Evolutionary conservation across 2,113 vertebrate genomes (phyloP).

Genomic region (Brachypodius melanocephalos): DNA sequence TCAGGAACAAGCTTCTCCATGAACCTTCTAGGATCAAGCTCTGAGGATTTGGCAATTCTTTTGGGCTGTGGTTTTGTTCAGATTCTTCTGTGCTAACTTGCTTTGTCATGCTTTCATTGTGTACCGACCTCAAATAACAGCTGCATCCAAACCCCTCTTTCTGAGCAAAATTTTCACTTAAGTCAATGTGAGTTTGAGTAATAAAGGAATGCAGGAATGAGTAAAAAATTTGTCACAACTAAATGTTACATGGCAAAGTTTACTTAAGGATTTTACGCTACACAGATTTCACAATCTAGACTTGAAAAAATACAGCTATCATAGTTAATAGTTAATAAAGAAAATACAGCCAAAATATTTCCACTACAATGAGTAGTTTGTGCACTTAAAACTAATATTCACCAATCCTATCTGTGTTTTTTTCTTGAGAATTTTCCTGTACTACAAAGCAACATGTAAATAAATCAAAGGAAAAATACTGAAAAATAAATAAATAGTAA

Average conservation of each 20-base stretch:
- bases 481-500: background rate
- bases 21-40: background rate
- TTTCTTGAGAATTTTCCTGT: background rate
- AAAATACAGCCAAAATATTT: background rate
- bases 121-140: background rate
- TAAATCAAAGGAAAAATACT: conserved; percentile 9
- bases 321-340: background rate
- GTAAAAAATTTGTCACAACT: background rate
- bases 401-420: background rate
- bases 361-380: background rate
- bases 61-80: background rate
- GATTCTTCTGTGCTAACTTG: background rate
- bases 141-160: background rate
- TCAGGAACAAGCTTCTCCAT: background rate
- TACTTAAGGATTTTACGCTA: background rate
- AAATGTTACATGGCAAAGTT: background rate
- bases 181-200: background rate
- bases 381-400: background rate
- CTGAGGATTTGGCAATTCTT: background rate
- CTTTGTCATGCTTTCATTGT: background rate
- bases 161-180: background rate
- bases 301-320: background rate
- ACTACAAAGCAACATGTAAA: background rate
- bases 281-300: background rate
- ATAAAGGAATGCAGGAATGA: background rate